phyloP scores from a whole-genome alignment of 2,113 vertebrate species.

The Cryptomyrus ogoouensis region DNA sequence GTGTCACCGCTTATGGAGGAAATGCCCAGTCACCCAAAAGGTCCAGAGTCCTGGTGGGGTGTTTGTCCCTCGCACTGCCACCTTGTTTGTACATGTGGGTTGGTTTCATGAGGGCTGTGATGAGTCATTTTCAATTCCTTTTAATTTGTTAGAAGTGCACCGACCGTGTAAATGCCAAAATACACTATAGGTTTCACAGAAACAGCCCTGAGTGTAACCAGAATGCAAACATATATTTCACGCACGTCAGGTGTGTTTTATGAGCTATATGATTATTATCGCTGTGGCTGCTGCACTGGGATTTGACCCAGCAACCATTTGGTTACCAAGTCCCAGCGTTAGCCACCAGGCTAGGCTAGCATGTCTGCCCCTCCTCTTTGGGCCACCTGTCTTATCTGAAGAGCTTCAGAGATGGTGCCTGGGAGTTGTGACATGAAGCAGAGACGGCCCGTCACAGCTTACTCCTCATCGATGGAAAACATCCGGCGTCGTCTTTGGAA shows the following conservation, averaged over 20 bases:
- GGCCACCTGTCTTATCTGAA: neutral
- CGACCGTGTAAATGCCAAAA: neutral
- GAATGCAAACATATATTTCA: neutral
- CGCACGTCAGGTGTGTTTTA: neutral
- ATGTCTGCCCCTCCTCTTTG: neutral
- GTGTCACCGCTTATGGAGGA: neutral
- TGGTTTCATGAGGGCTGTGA: neutral
- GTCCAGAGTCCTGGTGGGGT: neutral
- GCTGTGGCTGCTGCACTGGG: neutral
- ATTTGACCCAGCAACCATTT: neutral
- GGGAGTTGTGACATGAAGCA: neutral
- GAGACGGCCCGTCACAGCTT: neutral
- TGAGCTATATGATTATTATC: neutral
- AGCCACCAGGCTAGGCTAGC: neutral
- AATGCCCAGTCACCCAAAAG: neutral
- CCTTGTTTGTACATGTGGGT: neutral
- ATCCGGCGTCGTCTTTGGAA: neutral
- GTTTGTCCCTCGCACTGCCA: neutral
- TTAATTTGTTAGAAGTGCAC: neutral
- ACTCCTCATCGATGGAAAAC: neutral
- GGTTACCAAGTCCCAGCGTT: neutral
- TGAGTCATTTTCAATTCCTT: slow-evolving; percentile 1
- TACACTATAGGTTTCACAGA: neutral
- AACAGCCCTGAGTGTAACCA: neutral
- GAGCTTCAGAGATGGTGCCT: neutral